Percentiles rank a stretch among this genome's conserved stretches.
Evolutionary conservation across 2,113 vertebrate species (phyloP).

Genomic region (Cheilinus undulatus): DNA sequence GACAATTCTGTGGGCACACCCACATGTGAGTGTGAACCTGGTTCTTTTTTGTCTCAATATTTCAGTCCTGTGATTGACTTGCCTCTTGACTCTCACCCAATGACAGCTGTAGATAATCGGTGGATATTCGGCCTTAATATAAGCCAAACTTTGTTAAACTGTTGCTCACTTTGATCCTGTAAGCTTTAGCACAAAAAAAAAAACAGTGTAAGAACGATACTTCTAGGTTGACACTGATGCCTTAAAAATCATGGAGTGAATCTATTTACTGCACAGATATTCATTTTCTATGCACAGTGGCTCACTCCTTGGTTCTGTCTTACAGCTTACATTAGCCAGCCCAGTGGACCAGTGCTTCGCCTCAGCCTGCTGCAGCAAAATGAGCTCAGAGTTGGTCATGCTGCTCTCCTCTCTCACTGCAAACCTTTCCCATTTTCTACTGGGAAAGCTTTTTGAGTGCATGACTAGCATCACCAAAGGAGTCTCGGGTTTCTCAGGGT

Average conservation of each 20-base stretch:
- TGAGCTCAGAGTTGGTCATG: constrained; percentile 18
- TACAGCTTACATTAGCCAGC: constrained; percentile 9
- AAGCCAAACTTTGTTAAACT: no score
- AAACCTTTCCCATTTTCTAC: background rate
- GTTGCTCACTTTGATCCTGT: no score
- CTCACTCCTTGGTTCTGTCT: constrained; percentile 12
- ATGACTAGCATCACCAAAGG: background rate
- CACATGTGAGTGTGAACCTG: no score
- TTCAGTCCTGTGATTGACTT: no score
- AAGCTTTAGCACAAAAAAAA: no score
- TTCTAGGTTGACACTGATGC: no score
- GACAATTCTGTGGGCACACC: no score
- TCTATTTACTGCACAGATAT: background rate
- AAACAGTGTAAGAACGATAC: no score
- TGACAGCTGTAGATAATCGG: no score
- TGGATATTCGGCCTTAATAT: no score
- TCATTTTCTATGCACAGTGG: background rate
- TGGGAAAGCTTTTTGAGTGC: background rate
- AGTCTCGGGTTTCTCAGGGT: background rate
- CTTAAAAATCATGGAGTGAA: background rate
- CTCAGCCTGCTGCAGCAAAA: constrained; percentile 27
- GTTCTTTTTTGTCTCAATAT: no score
- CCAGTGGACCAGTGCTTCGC: constrained; percentile 1
- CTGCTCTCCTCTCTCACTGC: background rate
- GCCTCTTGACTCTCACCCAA: no score